A percentile compares a stretch with the other conserved stretches of the same genome.
Evolutionary conservation across 2,888 invertebrate species (phyloP).

Genomic region (Morpho helenor): DNA sequence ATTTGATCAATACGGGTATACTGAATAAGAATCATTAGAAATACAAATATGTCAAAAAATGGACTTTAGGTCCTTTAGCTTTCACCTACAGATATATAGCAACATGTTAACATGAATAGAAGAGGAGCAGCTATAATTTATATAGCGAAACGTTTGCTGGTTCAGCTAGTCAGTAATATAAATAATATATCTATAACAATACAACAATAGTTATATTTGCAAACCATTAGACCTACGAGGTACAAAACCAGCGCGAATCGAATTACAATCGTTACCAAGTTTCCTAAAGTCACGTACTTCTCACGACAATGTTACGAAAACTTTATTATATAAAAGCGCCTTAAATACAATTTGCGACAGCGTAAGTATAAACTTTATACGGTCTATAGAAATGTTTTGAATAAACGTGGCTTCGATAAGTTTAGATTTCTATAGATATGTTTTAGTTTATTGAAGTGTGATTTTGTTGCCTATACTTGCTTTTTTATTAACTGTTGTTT

Average conservation of each 20-base stretch:
- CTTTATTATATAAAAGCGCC: slow-evolving; percentile 2
- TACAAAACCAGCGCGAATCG: slow-evolving; percentile 12
- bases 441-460: background rate
- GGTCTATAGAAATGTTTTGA: background rate
- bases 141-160: too few relatives aligned
- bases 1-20: too few relatives aligned
- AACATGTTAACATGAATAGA: too few relatives aligned
- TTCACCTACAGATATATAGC: too few relatives aligned
- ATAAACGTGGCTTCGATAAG: background rate
- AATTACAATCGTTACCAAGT: slow-evolving; percentile 10
- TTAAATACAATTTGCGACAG: background rate
- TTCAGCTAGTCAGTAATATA: too few relatives aligned
- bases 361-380: background rate
- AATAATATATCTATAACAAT: background rate
- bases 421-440: background rate
- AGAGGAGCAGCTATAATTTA: too few relatives aligned
- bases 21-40: too few relatives aligned
- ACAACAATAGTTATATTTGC: background rate
- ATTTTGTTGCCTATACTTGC: background rate
- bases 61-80: too few relatives aligned
- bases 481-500: too few relatives aligned
- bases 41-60: too few relatives aligned
- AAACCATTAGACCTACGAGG: slow-evolving; percentile 2
- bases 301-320: slow-evolving; percentile 4
- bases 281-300: slow-evolving; percentile 12